Evolutionary conservation across 2,113 vertebrate genomes (phyloP).

Genomic region (Chaetura pelagica): DNA sequence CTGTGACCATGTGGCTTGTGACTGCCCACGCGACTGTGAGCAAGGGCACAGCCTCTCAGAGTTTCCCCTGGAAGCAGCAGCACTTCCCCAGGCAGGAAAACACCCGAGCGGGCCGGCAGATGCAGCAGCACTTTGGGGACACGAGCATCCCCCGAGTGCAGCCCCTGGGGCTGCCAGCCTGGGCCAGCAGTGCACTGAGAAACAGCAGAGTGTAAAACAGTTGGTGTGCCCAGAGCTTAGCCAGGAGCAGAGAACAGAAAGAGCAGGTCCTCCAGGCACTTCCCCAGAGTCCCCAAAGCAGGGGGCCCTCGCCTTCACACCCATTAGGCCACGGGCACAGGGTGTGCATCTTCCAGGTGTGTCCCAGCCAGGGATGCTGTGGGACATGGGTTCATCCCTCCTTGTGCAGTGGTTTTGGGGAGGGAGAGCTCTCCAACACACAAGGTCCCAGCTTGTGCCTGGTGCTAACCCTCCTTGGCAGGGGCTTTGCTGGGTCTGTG

Average conservation of each 20-base stretch:
- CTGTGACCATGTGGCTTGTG: slow-evolving; percentile 22
- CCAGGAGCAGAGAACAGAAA: neutral
- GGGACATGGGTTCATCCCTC: neutral
- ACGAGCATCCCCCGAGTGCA: fast-evolving
- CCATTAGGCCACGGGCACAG: fast-evolving
- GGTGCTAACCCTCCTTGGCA: neutral
- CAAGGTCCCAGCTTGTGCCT: neutral
- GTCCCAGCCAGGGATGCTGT: fast-evolving
- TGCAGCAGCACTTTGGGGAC: neutral
- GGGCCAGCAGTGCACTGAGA: fast-evolving
- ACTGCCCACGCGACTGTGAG: slow-evolving; percentile 41
- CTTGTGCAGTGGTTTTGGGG: neutral
- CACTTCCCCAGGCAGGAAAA: slow-evolving; percentile 61
- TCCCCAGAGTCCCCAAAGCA: neutral
- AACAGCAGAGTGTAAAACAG: neutral
- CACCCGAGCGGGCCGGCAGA: neutral
- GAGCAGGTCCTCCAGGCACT: neutral
- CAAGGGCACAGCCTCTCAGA: slow-evolving; percentile 4
- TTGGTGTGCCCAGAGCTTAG: neutral
- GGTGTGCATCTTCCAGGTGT: neutral
- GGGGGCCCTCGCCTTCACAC: neutral
- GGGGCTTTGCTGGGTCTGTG: neutral
- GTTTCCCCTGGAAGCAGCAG: slow-evolving; percentile 52
- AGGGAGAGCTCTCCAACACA: neutral
- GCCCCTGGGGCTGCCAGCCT: neutral